Evolutionary conservation across 2,888 invertebrate genomes (phyloP).

Genomic region (Chaetogeoica ovagalla): DNA sequence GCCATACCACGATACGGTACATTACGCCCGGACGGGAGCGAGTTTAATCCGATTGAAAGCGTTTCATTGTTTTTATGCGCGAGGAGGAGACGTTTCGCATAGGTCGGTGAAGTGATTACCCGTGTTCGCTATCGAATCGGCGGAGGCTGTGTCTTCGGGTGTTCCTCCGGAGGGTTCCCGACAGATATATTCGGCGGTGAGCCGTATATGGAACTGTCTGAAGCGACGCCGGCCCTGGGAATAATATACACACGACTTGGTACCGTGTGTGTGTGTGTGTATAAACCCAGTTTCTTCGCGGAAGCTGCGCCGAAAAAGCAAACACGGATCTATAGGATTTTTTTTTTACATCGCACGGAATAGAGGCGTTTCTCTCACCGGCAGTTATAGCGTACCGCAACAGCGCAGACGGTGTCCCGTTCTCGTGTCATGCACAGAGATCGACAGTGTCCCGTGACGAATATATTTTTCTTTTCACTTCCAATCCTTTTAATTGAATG

Average conservation of each 20-base stretch:
- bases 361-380: neutral
- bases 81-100: neutral
- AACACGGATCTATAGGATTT: constrained; percentile 9
- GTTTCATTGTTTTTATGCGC: constrained; percentile 45
- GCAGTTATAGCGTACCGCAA: neutral
- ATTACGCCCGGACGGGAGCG: constrained; percentile 10
- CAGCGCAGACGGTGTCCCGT: neutral
- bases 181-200: constrained; percentile 25
- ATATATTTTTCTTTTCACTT: no score
- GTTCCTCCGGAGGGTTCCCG: constrained; percentile 1
- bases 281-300: constrained; percentile 19
- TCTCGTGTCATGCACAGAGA: neutral
- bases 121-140: constrained; percentile 50
- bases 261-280: no score
- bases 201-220: neutral
- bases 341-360: no score
- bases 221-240: constrained; percentile 6
- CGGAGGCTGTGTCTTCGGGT: constrained; percentile 27
- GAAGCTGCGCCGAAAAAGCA: constrained; percentile 9
- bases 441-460: constrained; percentile 5
- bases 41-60: constrained; percentile 52
- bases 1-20: constrained; percentile 27
- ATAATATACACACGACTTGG: constrained; percentile 29
- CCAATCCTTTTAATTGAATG: no score
- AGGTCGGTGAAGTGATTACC: constrained; percentile 44